Base-by-base conservation (phyloP, 2,888 invertebrate genomes). In the Lepidonotus clava region DNA sequence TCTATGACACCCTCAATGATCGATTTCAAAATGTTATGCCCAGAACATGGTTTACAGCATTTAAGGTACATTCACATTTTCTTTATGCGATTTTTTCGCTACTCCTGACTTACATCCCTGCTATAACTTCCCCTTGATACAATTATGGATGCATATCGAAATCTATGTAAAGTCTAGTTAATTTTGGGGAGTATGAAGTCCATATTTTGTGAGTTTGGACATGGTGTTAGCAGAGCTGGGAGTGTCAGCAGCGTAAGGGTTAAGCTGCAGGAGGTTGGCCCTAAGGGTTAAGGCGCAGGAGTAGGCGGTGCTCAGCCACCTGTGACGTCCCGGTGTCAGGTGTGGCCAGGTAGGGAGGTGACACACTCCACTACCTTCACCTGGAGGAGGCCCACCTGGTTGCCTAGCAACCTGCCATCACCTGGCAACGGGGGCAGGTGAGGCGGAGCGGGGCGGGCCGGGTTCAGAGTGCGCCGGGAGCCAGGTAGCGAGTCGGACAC, bases 311-410 rank as follows among this genome's bases (percentile, higher is more conserved):
- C 38, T 21, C 80, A 80, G 18, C 80, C 80, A 80, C 80, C 80
- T 80, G 80, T 80, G 80, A 80, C 80, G 28, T n/a, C 40, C 46
- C 51, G 41, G 80, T 80, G 80, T 80, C 80, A 80, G 80, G 80
- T 80, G 80, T 46, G 80, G 21, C 80, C 32, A 80, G 24, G n/a
- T 24, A 36, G 21, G n/a, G 66, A 1, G 71, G 71, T 71, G 71
- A 71, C 71, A 71, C 71, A 71, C 71, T 71, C 71, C 71, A 71
- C 2, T 38, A 71, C 6, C 32, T 51, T 76, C 76, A 76, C 76
- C 76, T 80, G 80, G 41, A 80, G 80, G 80, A 46, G 80, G 80
- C 24, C 41, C 41, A 80, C 46, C 80, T 28, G 41, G 80, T 80
- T 80, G 80, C 80, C 80, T 80, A 80, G 80, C 80, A 46, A 80